These are phyloP conservation scores for Pocota personata DNA, from an alignment of 2,888 invertebrate genomes.

Conservation along the genomic window DNA sequence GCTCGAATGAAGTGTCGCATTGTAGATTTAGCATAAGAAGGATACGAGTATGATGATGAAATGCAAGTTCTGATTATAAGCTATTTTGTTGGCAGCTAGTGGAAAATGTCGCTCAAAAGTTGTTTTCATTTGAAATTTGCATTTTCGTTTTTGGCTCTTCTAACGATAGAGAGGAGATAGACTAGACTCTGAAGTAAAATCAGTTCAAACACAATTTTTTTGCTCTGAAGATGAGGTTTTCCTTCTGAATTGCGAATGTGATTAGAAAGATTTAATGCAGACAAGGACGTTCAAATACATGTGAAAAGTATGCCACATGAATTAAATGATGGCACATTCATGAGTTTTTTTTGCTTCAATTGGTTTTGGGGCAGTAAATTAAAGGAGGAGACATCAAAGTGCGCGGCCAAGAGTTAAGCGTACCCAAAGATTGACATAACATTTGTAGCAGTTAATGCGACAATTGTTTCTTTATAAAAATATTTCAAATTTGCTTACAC, in stretches of 20 bases:
- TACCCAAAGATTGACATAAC: no score
- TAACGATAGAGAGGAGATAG: neutral
- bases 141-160: neutral
- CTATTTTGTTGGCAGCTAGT: neutral
- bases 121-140: conserved; percentile 1
- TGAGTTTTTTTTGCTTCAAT: no score
- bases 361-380: no score
- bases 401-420: no score
- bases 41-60: conserved; percentile 17
- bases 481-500: no score
- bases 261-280: no score
- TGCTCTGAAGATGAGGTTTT: neutral
- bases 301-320: no score
- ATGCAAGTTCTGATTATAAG: conserved; percentile 21
- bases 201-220: neutral
- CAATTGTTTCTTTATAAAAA: no score
- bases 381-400: no score
- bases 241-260: neutral
- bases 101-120: neutral
- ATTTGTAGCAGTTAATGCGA: no score
- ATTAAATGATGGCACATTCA: no score
- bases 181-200: neutral
- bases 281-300: no score
- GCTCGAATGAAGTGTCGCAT: neutral
- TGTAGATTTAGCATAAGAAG: neutral